Percentiles rank a stretch among this genome's conserved stretches.
These are phyloP conservation scores for Drosophila ogumai DNA, from an alignment of 1,140 invertebrate genomes.

Conservation along the genomic window DNA sequence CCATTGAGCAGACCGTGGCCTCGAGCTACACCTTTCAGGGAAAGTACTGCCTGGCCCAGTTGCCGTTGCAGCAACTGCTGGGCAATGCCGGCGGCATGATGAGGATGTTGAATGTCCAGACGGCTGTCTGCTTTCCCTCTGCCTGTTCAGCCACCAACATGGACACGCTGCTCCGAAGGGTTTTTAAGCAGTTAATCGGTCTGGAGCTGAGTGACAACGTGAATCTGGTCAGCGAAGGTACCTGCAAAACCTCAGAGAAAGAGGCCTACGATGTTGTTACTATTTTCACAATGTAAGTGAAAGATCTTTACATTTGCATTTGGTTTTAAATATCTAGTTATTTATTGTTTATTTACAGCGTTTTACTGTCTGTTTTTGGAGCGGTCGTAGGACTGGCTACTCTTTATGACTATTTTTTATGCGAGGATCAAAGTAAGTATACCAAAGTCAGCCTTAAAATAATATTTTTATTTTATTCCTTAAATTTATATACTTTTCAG, in stretches of 20 bases:
- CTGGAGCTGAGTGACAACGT: constrained; percentile 15
- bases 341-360: constrained; percentile 3
- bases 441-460: not conserved
- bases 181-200: constrained; percentile 37
- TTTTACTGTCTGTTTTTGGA: constrained; percentile 40
- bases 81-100: constrained; percentile 18
- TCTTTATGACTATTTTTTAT: constrained; percentile 57
- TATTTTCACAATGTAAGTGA: constrained; percentile 63
- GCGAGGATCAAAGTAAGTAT: constrained; percentile 48
- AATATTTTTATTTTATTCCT: not conserved
- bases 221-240: constrained; percentile 20
- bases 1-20: constrained; percentile 30
- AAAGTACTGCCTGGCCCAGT: constrained; percentile 54
- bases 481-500: constrained; percentile 21
- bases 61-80: constrained; percentile 39
- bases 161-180: constrained; percentile 34
- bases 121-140: constrained; percentile 52
- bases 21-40: constrained; percentile 28
- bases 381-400: constrained; percentile 29
- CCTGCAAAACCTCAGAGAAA: constrained; percentile 45
- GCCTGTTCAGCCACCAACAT: constrained; percentile 44
- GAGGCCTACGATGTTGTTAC: constrained; percentile 26
- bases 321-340: not conserved
- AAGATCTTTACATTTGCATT: not conserved
- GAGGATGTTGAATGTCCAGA: constrained; percentile 19